Evolutionary conservation across 2,888 invertebrate genomes (phyloP).

Genomic region (Gari tellinella): DNA sequence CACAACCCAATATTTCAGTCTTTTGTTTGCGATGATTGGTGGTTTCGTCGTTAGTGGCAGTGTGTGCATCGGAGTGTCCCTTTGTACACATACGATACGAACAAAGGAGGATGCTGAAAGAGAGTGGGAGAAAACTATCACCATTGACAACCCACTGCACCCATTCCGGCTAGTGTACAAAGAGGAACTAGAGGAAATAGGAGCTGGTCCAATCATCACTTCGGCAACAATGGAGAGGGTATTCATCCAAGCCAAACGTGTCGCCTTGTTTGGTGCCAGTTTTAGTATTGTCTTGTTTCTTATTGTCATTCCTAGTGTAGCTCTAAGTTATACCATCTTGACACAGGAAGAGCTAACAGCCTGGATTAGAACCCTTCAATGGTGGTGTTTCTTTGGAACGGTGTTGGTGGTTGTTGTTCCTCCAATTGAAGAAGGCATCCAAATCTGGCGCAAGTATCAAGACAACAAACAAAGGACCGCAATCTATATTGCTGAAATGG

Average conservation of each 20-base stretch:
- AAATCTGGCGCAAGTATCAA: conserved; percentile 52
- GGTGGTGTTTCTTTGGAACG: conserved; percentile 56
- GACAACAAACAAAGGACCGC: neutral
- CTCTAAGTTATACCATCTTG: conserved; percentile 50
- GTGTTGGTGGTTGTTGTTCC: conserved; percentile 59
- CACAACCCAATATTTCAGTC: conserved; percentile 69
- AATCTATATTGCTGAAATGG: too few species aligned
- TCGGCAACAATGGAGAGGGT: conserved; percentile 55
- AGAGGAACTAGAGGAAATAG: conserved; percentile 65
- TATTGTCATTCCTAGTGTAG: conserved; percentile 54
- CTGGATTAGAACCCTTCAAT: conserved; percentile 53
- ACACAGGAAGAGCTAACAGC: conserved; percentile 47
- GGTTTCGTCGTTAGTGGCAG: conserved; percentile 67
- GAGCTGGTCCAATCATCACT: conserved; percentile 39
- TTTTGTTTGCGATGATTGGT: conserved; percentile 70
- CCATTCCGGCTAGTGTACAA: conserved; percentile 68
- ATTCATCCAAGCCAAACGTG: conserved; percentile 41
- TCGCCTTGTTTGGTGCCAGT: conserved; percentile 41
- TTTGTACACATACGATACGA: conserved; percentile 67
- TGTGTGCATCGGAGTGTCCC: conserved; percentile 69
- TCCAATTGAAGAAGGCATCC: conserved; percentile 60
- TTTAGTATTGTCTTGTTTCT: conserved; percentile 51
- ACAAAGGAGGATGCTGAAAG: conserved; percentile 43
- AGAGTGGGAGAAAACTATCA: conserved; percentile 74
- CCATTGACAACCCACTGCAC: conserved; percentile 74